Evolutionary conservation across 2,888 invertebrate genomes (phyloP).

Genomic region (Zaprionus obscuricornis): DNA sequence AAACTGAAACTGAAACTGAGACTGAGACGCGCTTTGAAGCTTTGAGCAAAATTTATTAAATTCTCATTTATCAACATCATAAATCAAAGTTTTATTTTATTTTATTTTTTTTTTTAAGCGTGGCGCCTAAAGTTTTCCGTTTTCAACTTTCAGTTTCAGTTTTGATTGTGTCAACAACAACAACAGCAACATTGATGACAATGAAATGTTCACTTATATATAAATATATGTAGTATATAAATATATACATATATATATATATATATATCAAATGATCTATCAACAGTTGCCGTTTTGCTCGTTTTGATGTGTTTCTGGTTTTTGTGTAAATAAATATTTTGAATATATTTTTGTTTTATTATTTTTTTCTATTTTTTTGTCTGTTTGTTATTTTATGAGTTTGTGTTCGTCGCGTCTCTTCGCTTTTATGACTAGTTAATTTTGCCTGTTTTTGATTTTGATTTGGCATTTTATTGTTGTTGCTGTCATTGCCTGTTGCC

Average conservation of each 20-base stretch:
- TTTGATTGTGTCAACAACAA: conserved; percentile 30
- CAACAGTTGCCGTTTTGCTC: conserved; percentile 71
- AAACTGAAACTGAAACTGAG: conserved; percentile 17
- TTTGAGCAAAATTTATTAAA: conserved; percentile 68
- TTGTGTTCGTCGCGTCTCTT: conserved; percentile 18
- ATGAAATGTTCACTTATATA: conserved; percentile 6
- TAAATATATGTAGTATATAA: conserved; percentile 60
- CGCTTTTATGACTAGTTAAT: conserved; percentile 73
- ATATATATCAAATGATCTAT: conserved; percentile 70
- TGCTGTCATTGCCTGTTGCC: conserved; percentile 26
- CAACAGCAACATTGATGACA: conserved; percentile 15
- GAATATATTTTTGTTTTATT: neutral
- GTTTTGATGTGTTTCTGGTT: conserved; percentile 43
- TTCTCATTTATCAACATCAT: conserved; percentile 77
- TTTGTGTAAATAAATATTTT: conserved; percentile 8
- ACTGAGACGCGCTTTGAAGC: conserved; percentile 19
- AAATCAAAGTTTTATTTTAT: conserved; percentile 62
- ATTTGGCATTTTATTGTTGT: conserved; percentile 64
- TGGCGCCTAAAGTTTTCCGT: conserved; percentile 27
- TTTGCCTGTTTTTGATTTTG: conserved; percentile 69
- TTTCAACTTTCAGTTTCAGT: conserved; percentile 44
- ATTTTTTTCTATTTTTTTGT: conserved; percentile 18
- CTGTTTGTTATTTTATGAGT: conserved; percentile 25
- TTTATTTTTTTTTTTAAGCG: conserved; percentile 27
- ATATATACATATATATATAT: conserved; percentile 15